Evolutionary conservation across 2,888 invertebrate genomes (phyloP).

Genomic region (Erebia epiphron): DNA sequence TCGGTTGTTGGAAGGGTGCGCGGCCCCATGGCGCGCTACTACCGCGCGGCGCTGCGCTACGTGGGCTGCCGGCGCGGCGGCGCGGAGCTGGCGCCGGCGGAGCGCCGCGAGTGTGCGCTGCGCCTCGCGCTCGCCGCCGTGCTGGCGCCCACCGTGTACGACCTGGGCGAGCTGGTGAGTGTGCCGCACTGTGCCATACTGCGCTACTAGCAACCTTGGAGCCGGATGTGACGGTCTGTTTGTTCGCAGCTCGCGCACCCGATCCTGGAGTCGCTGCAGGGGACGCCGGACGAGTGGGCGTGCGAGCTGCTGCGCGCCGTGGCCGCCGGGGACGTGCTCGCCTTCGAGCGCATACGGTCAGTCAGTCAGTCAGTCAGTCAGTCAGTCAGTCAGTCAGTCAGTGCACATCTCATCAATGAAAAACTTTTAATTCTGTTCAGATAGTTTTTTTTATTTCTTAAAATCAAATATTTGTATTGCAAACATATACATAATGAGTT

Average conservation of each 20-base stretch:
- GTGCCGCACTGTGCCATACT: background rate
- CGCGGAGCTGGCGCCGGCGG: slow-evolving; percentile 50
- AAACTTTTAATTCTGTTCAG: too few relatives aligned
- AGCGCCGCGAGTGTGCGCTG: slow-evolving; percentile 85
- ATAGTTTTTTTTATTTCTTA: too few relatives aligned
- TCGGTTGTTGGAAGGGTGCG: slow-evolving; percentile 75
- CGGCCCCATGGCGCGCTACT: slow-evolving; percentile 97
- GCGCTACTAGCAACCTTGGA: background rate
- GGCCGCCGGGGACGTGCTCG: slow-evolving; percentile 91
- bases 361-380: background rate
- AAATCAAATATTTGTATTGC: too few relatives aligned
- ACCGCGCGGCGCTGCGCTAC: slow-evolving; percentile 95
- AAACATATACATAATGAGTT: too few relatives aligned
- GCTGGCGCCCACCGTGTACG: slow-evolving; percentile 97
- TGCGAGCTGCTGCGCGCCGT: slow-evolving; percentile 93
- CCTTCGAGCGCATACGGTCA: slow-evolving; percentile 75
- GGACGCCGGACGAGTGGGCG: slow-evolving; percentile 93
- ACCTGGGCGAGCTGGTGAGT: slow-evolving; percentile 87
- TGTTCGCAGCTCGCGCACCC: slow-evolving; percentile 93
- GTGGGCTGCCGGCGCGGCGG: slow-evolving; percentile 78
- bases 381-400: too few relatives aligned
- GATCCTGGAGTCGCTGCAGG: slow-evolving; percentile 92
- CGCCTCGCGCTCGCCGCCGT: slow-evolving; percentile 97
- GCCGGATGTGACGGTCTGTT: background rate
- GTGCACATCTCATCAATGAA: too few relatives aligned